Evolutionary conservation across 2,888 invertebrate species (phyloP), one percentile per base, ranked within the genome.

Genomic region (Limnephilus marmoratus): DNA sequence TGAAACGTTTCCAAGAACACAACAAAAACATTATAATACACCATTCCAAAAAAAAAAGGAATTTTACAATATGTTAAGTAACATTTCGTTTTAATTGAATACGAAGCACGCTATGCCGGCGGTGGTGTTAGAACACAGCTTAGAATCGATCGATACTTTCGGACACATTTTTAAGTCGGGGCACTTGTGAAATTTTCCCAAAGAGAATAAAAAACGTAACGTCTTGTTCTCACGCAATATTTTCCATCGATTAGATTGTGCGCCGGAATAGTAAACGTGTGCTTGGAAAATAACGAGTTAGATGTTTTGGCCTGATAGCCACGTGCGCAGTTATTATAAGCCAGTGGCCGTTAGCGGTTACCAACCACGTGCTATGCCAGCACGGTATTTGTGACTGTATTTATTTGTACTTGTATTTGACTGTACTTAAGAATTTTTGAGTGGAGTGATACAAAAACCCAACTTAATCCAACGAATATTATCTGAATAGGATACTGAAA

Each of bases 51-150:
- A 83, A 34, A 83, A 83, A 83, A 83, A 15, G 34, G 24, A 83
- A 83, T 83, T 83, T 24, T 83, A 83, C 34, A 83, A 83, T 83
- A 83, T 83, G 34, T 83, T 86, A 86, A 86, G 24, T 41, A 31
- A 53, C 87, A 87, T 68, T 68, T 87, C 53, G 53, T 53, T 85
- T 85, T 87, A 87, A 87, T 90, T 81, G 90, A 90, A 90, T 90
- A 29, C 29, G 81, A 29, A 12, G 41, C 90, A 90, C 90, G 90
- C 80, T 34, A 90, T 29, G 68, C 68, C 87, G 29, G n/a, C 29
- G n/a, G 49, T 5, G n/a, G 68, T 81, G 80, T 81, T 41, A 81
- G 29, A 81, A 81, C 37, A 90, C n/a, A 81, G 81, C 90, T 81
- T 81, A 81, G n/a, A n/a, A n/a, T 37, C 7, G 81, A 90, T 90